phyloP scores from a whole-genome alignment of 2,888 invertebrate species.

The Heteromyza rotundicornis region DNA sequence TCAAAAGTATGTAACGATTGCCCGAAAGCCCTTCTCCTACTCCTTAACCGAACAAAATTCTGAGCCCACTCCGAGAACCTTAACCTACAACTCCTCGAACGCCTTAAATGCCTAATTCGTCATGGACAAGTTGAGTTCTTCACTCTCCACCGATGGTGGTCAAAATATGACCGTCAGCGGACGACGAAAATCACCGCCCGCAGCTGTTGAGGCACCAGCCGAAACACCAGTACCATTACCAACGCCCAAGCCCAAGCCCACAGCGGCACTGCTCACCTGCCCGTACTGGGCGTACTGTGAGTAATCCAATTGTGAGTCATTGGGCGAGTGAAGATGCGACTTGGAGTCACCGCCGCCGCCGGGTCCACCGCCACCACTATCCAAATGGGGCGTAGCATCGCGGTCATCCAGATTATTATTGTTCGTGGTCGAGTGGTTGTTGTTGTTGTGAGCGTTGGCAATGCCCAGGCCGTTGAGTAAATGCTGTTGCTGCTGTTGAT shows the following conservation, averaged over 20 bases:
- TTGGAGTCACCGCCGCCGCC: slow-evolving; percentile 43
- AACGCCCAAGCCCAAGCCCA: slow-evolving; percentile 31
- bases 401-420: slow-evolving; percentile 54
- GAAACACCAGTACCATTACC: slow-evolving; percentile 28
- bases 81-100: too few species aligned
- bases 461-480: slow-evolving; percentile 50
- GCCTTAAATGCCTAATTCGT: slow-evolving; percentile 40
- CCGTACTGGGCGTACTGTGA: slow-evolving; percentile 57
- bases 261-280: slow-evolving; percentile 43
- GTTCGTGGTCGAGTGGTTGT: slow-evolving; percentile 37
- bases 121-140: slow-evolving; percentile 57
- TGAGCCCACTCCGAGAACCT: not conserved
- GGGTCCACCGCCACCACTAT: slow-evolving; percentile 43
- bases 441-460: slow-evolving; percentile 41
- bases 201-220: slow-evolving; percentile 28
- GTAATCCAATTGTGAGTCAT: slow-evolving; percentile 59
- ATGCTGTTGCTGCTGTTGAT: slow-evolving; percentile 56
- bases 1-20: not conserved
- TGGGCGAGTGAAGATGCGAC: slow-evolving; percentile 58
- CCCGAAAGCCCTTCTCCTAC: not conserved
- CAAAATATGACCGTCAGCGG: slow-evolving; percentile 63
- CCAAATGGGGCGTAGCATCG: slow-evolving; percentile 60
- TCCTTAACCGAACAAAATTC: too few species aligned
- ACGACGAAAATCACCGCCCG: slow-evolving; percentile 58
- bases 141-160: slow-evolving; percentile 59